Evolutionary conservation across 1,140 invertebrate genomes (phyloP), one percentile per base, ranked within the genome.

Genomic region (Pseudomyrmex dendroicus): DNA sequence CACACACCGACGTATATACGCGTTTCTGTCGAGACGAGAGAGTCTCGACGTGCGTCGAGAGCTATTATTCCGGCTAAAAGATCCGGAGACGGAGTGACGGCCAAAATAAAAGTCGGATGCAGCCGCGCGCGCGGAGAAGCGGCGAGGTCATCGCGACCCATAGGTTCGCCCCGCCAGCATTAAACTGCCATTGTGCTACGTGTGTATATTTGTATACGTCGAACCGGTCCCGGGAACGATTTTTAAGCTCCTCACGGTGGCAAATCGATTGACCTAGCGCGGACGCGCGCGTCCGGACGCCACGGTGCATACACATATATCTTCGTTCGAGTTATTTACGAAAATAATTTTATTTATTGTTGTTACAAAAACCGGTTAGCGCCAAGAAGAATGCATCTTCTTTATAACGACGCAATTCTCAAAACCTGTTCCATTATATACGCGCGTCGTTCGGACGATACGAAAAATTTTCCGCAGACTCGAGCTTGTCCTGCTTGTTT

Each of bases 71-170:
- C 13, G 46, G 12, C 56, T 78, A 63, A 82, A 82, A 77, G 73
- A 66, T 77, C 54, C 44, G 73, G 80, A 59, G 77, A 87, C 73
- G 57, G 62, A 68, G 48, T 52, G 70, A 63, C 72, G 59, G 48
- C 52, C 70, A 56, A 44, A 77, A 88, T 82, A 85, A 54, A 88
- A 73, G 62, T 85, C 76, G 63, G 62, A 85, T 85, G 83, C 87
- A 80, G 35, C 35, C 35, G 35, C 25, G 25, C 35, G 5, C 35
- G 25, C 70, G 73, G 13, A 48, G 22, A 64, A 80, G 50, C 63
- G 64, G 68, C 87, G 84, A 88, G 87, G 86, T 73, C 83, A 84
- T 76, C 78, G 80, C 73, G 83, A 82, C 76, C 77, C 85, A 76
- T 86, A 73, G 87, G 70, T 56, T 85, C 22, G 44, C 22, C 54